Percentiles rank a stretch among this genome's conserved stretches.
Evolutionary conservation across 2,888 invertebrate genomes (phyloP).

Genomic region (Brenthis ino): DNA sequence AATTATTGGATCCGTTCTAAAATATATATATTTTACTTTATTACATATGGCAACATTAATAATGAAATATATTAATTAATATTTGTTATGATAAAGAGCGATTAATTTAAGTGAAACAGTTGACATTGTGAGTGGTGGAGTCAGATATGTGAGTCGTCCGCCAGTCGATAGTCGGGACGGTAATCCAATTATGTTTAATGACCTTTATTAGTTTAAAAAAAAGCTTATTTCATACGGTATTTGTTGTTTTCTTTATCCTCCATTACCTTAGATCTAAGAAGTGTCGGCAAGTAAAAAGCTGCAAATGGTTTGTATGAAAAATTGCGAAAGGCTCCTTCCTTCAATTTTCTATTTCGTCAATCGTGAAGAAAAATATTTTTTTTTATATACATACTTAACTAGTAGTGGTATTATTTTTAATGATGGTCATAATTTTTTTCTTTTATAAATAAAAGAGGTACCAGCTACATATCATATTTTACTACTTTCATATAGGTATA

Average conservation of each 20-base stretch:
- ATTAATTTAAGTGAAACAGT: slow-evolving; percentile 27
- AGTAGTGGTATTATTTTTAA: too few species aligned
- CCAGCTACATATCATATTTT: too few species aligned
- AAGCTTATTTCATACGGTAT: slow-evolving; percentile 74
- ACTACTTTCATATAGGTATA: too few species aligned
- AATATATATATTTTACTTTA: too few species aligned
- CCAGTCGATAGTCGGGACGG: slow-evolving; percentile 12
- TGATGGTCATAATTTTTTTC: too few species aligned
- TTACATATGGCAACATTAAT: slow-evolving; percentile 6
- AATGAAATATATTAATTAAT: slow-evolving; percentile 7
- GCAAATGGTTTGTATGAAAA: too few species aligned
- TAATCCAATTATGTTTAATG: slow-evolving; percentile 58
- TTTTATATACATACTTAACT: too few species aligned
- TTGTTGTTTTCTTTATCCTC: slow-evolving; percentile 57
- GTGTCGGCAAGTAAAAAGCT: neutral
- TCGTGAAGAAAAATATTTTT: too few species aligned
- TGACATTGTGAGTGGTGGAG: neutral
- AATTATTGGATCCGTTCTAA: slow-evolving; percentile 2
- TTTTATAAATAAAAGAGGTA: too few species aligned
- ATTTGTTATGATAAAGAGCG: slow-evolving; percentile 24
- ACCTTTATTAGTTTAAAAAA: slow-evolving; percentile 72
- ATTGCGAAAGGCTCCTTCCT: too few species aligned
- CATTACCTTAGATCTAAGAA: slow-evolving; percentile 3
- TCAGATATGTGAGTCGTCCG: neutral
- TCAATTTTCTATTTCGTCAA: too few species aligned